Conservation (phyloP, 1,140 invertebrate species). For the Temnothorax longispinosus region DNA sequence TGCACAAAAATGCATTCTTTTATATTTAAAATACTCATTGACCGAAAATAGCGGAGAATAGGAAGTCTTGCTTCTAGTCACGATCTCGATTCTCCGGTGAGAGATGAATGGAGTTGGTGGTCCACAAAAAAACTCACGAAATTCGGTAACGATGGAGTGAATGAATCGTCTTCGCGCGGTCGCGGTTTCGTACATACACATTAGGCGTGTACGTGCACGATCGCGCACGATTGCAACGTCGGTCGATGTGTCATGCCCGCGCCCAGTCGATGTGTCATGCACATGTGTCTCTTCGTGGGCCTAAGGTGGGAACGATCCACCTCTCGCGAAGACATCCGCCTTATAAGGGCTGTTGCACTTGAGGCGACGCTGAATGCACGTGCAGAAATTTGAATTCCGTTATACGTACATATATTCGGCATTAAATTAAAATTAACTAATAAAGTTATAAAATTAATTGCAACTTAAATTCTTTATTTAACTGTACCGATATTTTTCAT, state of each 20-base stretch:
- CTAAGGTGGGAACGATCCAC: slow-evolving; percentile 38
- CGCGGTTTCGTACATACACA: neutral
- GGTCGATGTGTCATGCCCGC: slow-evolving; percentile 62
- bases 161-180: neutral
- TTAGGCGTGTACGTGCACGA: neutral
- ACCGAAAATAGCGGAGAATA: neutral
- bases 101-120: neutral
- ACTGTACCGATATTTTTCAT: neutral
- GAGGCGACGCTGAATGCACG: neutral
- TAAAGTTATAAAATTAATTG: neutral
- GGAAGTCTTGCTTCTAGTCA: slow-evolving; percentile 4
- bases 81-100: neutral
- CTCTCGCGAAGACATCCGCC: slow-evolving; percentile 9
- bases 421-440: neutral
- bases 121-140: neutral
- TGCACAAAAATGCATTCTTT: neutral
- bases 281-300: slow-evolving; percentile 42
- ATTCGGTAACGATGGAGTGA: neutral
- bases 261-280: slow-evolving; percentile 66
- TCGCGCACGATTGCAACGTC: slow-evolving; percentile 21
- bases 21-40: neutral
- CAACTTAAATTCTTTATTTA: neutral
- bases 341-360: slow-evolving; percentile 38
- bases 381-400: neutral
- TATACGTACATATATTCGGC: neutral